A percentile compares a stretch with the other conserved stretches of the same genome.
phyloP scores from a whole-genome alignment of 1,140 invertebrate species.

The Leptinotarsa defecta region DNA sequence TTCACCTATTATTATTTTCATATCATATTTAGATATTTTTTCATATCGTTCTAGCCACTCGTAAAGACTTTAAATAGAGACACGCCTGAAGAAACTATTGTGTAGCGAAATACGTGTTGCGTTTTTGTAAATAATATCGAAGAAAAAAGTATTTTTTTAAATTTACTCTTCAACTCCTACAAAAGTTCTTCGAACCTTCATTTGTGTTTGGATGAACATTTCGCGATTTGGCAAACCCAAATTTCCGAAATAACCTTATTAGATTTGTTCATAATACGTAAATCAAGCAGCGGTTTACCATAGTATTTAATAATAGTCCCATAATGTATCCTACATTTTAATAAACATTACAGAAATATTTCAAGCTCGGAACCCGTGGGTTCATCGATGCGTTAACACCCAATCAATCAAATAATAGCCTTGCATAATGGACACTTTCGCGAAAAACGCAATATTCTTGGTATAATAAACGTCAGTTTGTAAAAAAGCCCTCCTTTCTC shows the following conservation, averaged over 20 bases:
- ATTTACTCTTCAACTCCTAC: no score
- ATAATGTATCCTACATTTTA: conserved; percentile 12
- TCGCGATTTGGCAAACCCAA: background rate
- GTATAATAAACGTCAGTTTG: conserved; percentile 23
- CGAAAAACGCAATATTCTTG: conserved; percentile 26
- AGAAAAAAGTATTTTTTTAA: no score
- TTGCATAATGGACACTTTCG: conserved; percentile 28
- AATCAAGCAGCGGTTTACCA: conserved; percentile 23
- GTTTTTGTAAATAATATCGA: no score
- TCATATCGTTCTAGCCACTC: no score
- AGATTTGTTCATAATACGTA: background rate
- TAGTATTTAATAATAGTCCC: conserved; percentile 21
- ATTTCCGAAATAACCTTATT: background rate
- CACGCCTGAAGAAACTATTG: no score
- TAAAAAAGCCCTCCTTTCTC: conserved; percentile 29
- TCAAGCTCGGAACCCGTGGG: background rate
- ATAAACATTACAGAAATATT: conserved; percentile 17
- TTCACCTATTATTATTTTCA: no score
- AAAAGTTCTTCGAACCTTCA: no score
- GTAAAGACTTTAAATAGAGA: no score
- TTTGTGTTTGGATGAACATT: no score
- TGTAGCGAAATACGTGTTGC: no score
- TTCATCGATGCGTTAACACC: conserved; percentile 21
- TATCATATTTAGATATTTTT: no score
- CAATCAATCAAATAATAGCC: conserved; percentile 32